A percentile compares a stretch with the other conserved stretches of the same genome.
Evolutionary conservation across 2,113 vertebrate genomes (phyloP).

Genomic region (Osmerus eperlanus): DNA sequence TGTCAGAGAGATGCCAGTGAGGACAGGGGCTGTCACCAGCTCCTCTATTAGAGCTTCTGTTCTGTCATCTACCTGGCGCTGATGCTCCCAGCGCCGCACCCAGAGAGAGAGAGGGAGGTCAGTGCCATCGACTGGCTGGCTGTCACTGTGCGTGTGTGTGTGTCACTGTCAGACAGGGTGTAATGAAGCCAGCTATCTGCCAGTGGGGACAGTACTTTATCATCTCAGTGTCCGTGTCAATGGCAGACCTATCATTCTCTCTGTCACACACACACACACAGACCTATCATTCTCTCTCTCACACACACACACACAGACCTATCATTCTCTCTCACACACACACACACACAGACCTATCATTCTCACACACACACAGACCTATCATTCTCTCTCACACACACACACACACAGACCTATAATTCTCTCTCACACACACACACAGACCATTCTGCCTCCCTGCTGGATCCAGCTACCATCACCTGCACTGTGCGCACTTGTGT

Average conservation of each 20-base stretch:
- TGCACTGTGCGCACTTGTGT: too few species aligned
- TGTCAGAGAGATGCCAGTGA: too few species aligned
- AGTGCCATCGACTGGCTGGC: constrained; percentile 23
- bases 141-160: constrained; percentile 33
- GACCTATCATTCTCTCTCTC: background rate
- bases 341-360: too few species aligned
- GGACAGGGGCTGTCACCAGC: constrained; percentile 50
- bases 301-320: background rate
- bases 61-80: constrained; percentile 10
- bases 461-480: too few species aligned
- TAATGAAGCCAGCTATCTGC: constrained; percentile 64
- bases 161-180: constrained; percentile 63
- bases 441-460: too few species aligned
- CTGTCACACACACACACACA: background rate
- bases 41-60: too few species aligned
- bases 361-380: too few species aligned
- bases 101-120: constrained; percentile 22
- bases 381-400: background rate
- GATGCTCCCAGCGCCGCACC: background rate
- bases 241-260: constrained; percentile 64
- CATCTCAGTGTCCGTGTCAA: constrained; percentile 75
- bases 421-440: too few species aligned
- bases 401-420: too few species aligned
- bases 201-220: constrained; percentile 71
- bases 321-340: background rate